phyloP scores from a whole-genome alignment of 2,888 invertebrate genomes.

The Stenotaenia linearis region DNA sequence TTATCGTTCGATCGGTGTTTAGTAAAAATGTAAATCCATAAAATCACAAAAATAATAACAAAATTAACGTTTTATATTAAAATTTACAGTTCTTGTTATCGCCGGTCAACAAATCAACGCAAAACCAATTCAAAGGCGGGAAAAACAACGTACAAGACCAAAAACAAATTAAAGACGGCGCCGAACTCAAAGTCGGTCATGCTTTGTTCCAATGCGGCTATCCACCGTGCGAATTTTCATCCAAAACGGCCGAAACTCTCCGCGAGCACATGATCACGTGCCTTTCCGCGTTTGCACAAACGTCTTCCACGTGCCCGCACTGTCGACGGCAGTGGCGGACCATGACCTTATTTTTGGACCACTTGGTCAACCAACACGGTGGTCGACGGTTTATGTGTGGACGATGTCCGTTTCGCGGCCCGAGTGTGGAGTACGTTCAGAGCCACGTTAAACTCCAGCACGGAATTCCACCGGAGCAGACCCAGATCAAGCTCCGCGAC shows the following conservation, averaged over 20 bases:
- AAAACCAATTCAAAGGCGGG: no score
- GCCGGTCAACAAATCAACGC: background rate
- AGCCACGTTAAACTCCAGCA: conserved; percentile 52
- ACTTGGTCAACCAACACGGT: conserved; percentile 50
- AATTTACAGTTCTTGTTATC: background rate
- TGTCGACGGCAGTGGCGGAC: conserved; percentile 30
- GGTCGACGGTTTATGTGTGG: conserved; percentile 57
- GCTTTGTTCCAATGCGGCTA: conserved; percentile 30
- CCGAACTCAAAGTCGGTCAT: conserved; percentile 23
- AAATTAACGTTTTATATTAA: background rate
- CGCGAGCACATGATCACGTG: conserved; percentile 32
- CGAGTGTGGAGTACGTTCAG: conserved; percentile 57
- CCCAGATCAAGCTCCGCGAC: background rate
- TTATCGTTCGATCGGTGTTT: conserved; percentile 28
- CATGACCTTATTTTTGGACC: conserved; percentile 24
- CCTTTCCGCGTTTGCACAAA: background rate
- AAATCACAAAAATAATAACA: background rate
- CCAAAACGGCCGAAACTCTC: conserved; percentile 14
- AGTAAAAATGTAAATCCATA: background rate
- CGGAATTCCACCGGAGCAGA: conserved; percentile 28
- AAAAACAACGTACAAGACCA: no score
- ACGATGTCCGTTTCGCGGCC: conserved; percentile 55
- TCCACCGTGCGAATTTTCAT: conserved; percentile 14
- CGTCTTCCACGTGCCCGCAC: conserved; percentile 16
- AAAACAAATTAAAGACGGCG: background rate